Evolutionary conservation across 1,140 invertebrate genomes (phyloP).

Genomic region (Onthophagus taurus): DNA sequence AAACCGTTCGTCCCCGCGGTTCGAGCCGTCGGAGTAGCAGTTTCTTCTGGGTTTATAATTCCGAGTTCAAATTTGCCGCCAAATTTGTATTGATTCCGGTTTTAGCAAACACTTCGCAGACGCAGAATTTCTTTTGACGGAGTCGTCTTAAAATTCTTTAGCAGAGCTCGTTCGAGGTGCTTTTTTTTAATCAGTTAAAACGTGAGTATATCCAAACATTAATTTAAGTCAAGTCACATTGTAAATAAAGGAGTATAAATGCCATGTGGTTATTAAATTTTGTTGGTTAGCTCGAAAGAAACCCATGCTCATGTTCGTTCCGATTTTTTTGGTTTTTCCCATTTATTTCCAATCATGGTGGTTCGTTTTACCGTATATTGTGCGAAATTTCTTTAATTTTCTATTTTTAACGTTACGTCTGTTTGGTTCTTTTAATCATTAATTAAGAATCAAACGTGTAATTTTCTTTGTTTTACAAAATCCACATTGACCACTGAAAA

Average conservation of each 20-base stretch:
- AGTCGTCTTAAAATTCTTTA: conserved; percentile 26
- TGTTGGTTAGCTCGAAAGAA: too few relatives aligned
- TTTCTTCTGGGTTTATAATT: conserved; percentile 1
- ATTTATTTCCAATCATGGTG: conserved; percentile 15
- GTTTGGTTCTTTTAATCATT: too few relatives aligned
- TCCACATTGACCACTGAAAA: not conserved
- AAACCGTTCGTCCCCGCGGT: not conserved
- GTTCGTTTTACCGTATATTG: conserved; percentile 15
- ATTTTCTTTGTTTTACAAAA: conserved; percentile 1
- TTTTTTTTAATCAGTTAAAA: conserved; percentile 33
- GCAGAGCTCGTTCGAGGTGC: conserved; percentile 28
- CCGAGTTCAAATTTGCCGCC: conserved; percentile 10
- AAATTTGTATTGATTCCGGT: conserved; percentile 22
- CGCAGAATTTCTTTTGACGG: conserved; percentile 20
- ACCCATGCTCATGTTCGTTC: too few relatives aligned
- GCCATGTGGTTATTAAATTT: not conserved
- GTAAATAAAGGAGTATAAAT: not conserved
- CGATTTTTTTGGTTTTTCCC: conserved; percentile 1
- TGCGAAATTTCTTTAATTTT: conserved; percentile 16
- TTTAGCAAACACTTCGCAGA: conserved; percentile 18
- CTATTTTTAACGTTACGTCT: too few relatives aligned
- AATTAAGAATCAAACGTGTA: too few relatives aligned
- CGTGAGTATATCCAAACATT: conserved; percentile 23
- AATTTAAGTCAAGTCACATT: conserved; percentile 2
- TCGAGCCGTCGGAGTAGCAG: too few relatives aligned